Conservation (phyloP, 1,140 invertebrate species). For the Dendroctonus ponderosae region DNA sequence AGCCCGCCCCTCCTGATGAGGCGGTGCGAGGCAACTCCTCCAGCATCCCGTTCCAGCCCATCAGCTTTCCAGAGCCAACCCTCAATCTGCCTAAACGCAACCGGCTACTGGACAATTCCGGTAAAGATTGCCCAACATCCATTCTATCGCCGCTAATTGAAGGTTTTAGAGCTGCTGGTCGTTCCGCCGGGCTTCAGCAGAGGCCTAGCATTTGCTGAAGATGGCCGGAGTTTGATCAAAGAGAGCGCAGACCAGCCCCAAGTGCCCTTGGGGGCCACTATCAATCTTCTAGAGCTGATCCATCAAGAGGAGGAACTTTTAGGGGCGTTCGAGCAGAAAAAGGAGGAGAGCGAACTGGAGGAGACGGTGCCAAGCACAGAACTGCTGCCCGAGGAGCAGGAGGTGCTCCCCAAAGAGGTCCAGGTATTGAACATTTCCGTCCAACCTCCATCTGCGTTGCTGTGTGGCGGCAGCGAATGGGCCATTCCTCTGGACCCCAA, state of each 20-base stretch:
- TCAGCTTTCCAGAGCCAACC: constrained; percentile 66
- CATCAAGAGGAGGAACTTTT: constrained; percentile 43
- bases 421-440: constrained; percentile 38
- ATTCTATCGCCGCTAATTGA: not conserved
- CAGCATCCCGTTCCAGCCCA: constrained; percentile 80
- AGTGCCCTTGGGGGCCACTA: constrained; percentile 25
- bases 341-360: constrained; percentile 5
- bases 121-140: not conserved
- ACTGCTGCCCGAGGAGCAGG: constrained; percentile 42
- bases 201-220: constrained; percentile 58
- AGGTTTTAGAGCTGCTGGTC: constrained; percentile 56
- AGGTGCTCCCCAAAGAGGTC: constrained; percentile 42
- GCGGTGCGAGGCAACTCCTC: constrained; percentile 66
- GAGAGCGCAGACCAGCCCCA: not conserved
- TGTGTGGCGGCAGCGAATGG: constrained; percentile 67
- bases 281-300: constrained; percentile 48
- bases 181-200: constrained; percentile 63
- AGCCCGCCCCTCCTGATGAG: constrained; percentile 60
- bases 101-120: constrained; percentile 4
- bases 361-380: constrained; percentile 5
- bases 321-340: constrained; percentile 25
- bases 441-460: constrained; percentile 20
- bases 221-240: constrained; percentile 50
- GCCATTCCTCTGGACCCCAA: constrained; percentile 82
- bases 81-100: constrained; percentile 32